Evolutionary conservation across 2,797 vertebrate genomes (phyloP).

Genomic region (Lemur catta): DNA sequence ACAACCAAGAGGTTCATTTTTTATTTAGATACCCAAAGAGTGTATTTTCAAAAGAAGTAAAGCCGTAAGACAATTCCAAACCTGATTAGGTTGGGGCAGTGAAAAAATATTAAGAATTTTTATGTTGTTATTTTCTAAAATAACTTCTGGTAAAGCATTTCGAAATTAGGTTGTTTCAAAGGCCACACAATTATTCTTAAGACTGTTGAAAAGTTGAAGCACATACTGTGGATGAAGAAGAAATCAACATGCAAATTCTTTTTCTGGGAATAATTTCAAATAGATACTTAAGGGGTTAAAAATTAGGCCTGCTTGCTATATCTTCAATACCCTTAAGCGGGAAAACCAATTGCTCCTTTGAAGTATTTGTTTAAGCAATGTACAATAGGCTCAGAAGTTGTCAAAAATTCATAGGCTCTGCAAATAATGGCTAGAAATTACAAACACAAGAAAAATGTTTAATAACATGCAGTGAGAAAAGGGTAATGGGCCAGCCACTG

Average conservation of each 20-base stretch:
- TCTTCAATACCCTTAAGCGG: not conserved
- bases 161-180: slow-evolving; percentile 52
- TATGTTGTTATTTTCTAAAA: slow-evolving; percentile 25
- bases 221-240: slow-evolving; percentile 36
- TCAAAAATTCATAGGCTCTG: slow-evolving; percentile 18
- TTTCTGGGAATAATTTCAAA: slow-evolving; percentile 46
- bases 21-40: not conserved
- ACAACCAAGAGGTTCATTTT: slow-evolving; percentile 27
- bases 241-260: slow-evolving; percentile 58
- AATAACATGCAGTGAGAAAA: not conserved
- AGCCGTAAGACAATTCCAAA: not conserved
- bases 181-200: slow-evolving; percentile 50
- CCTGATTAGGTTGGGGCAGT: not conserved
- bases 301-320: not conserved
- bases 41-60: not conserved
- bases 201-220: not conserved
- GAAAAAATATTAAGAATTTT: slow-evolving; percentile 46
- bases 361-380: not conserved
- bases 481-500: not conserved
- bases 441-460: slow-evolving; percentile 22
- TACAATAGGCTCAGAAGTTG: not conserved
- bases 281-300: not conserved
- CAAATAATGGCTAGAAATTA: slow-evolving; percentile 31
- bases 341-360: slow-evolving; percentile 30
- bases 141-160: slow-evolving; percentile 40